Evolutionary conservation across 2,888 invertebrate species (phyloP).

Genomic region (Drosophila neutralis): DNA sequence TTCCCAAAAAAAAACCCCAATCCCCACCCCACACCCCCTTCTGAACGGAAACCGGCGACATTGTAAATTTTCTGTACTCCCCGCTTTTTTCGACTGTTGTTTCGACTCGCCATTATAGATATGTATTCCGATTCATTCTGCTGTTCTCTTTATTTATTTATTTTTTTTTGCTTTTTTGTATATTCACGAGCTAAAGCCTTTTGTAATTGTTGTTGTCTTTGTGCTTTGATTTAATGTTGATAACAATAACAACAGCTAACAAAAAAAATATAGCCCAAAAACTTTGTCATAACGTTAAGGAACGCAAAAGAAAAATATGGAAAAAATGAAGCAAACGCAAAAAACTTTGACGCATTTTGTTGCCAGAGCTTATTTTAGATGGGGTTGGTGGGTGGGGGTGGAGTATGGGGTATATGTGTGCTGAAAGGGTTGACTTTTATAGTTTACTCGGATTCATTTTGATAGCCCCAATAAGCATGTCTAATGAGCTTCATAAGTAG

Average conservation of each 20-base stretch:
- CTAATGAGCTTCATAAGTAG: slow-evolving; percentile 78
- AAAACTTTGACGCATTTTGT: slow-evolving; percentile 58
- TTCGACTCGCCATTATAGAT: slow-evolving; percentile 51
- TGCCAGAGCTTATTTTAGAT: slow-evolving; percentile 43
- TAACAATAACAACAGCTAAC: slow-evolving; percentile 72
- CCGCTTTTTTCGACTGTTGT: slow-evolving; percentile 29
- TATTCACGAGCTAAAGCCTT: slow-evolving; percentile 59
- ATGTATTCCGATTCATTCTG: slow-evolving; percentile 57
- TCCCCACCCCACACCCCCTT: neutral
- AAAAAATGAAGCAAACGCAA: slow-evolving; percentile 30
- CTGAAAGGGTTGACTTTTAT: slow-evolving; percentile 74
- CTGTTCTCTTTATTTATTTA: slow-evolving; percentile 25
- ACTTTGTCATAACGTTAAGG: slow-evolving; percentile 52
- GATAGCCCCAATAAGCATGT: slow-evolving; percentile 81
- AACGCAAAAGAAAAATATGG: slow-evolving; percentile 17
- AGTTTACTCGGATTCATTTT: slow-evolving; percentile 81
- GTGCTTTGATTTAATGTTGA: slow-evolving; percentile 80
- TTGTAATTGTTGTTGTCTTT: slow-evolving; percentile 76
- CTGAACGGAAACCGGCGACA: slow-evolving; percentile 78
- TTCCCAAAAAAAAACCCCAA: neutral
- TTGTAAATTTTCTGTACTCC: slow-evolving; percentile 73
- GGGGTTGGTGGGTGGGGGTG: neutral
- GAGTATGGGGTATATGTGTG: slow-evolving; percentile 6
- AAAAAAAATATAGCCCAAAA: slow-evolving; percentile 63
- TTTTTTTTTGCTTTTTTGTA: slow-evolving; percentile 5